Evolutionary conservation across 2,113 vertebrate genomes (phyloP).

Genomic region (Chaetodon auriga): DNA sequence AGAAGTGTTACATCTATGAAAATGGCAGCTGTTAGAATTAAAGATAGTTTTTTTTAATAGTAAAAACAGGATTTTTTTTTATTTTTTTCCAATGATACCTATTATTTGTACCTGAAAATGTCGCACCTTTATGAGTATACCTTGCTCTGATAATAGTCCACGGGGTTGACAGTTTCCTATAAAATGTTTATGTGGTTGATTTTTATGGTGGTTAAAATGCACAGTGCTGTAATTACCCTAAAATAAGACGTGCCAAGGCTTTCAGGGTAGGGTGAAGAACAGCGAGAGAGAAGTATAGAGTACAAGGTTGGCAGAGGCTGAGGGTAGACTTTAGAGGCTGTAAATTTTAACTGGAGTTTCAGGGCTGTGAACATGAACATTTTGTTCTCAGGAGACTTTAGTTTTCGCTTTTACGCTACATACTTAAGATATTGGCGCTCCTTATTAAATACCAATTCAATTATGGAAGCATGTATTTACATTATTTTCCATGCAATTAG

Average conservation of each 20-base stretch:
- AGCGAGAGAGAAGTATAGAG: neutral
- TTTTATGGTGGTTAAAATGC: conserved; percentile 28
- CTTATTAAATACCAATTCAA: neutral
- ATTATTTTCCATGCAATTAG: neutral
- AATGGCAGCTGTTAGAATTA: neutral
- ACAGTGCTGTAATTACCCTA: conserved; percentile 17
- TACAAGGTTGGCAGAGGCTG: conserved; percentile 9
- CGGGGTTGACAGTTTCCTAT: neutral
- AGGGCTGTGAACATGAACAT: conserved; percentile 24
- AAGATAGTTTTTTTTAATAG: too few species aligned
- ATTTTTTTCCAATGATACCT: neutral
- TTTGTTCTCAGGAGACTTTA: conserved; percentile 43
- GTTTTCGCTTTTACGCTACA: neutral
- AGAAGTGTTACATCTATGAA: neutral
- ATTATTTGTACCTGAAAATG: neutral
- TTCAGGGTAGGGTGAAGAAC: conserved; percentile 5
- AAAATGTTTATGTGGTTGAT: conserved; percentile 26
- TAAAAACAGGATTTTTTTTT: neutral
- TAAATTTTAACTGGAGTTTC: conserved; percentile 33
- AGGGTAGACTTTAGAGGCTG: conserved; percentile 21
- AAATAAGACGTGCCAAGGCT: conserved; percentile 24
- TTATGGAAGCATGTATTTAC: neutral
- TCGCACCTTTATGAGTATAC: neutral
- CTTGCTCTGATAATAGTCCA: neutral
- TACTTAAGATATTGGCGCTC: neutral